Conservation (phyloP, 2,113 vertebrate genomes). For the Scortum barcoo region DNA sequence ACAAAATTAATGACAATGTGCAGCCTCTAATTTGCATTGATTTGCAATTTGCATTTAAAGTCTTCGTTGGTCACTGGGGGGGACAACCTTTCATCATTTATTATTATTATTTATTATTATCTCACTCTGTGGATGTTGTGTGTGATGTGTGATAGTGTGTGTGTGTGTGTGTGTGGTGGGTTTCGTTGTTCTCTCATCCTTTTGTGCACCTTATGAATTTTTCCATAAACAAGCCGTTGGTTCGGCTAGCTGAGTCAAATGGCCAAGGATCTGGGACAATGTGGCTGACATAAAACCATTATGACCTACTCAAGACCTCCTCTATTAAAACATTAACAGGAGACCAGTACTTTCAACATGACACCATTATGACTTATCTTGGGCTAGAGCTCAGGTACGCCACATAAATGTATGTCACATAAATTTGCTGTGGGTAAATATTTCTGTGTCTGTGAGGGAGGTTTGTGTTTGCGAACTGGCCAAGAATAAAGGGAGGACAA, state of each 20-base stretch:
- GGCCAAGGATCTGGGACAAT: constrained; percentile 38
- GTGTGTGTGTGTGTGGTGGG: not conserved
- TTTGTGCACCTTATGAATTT: constrained; percentile 17
- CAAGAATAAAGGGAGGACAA: constrained; percentile 84
- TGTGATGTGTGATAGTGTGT: not conserved
- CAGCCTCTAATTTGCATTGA: not conserved
- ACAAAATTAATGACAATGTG: not conserved
- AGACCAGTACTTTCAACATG: constrained; percentile 46
- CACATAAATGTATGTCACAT: constrained; percentile 81
- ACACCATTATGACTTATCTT: constrained; percentile 62
- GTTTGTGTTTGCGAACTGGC: constrained; percentile 77
- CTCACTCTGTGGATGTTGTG: not conserved
- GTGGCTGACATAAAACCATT: constrained; percentile 67
- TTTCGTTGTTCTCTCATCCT: constrained; percentile 2
- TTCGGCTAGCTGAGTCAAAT: constrained; percentile 32
- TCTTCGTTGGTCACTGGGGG: no score
- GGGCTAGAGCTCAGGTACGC: constrained; percentile 61
- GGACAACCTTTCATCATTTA: constrained; percentile 1
- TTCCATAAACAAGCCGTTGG: constrained; percentile 47
- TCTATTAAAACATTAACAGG: constrained; percentile 70
- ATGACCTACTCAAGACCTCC: constrained; percentile 56
- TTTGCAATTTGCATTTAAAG: no score
- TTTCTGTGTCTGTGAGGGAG: constrained; percentile 81
- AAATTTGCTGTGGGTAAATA: constrained; percentile 89
- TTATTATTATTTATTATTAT: no score